These are phyloP conservation scores for Aricia agestis DNA, from an alignment of 1,140 invertebrate genomes.

Conservation along the genomic window DNA sequence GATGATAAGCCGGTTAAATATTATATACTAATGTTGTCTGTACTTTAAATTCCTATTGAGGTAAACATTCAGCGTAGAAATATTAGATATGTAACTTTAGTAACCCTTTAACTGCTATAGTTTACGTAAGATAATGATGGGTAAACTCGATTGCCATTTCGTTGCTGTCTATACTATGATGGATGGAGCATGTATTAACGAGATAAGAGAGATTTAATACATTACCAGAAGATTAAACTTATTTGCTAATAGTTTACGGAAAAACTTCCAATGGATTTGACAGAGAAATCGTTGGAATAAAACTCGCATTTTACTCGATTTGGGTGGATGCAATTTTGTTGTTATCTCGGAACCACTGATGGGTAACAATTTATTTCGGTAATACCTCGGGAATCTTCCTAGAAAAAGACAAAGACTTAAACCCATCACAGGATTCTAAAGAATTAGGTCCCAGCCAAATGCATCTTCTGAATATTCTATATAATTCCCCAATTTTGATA, in stretches of 20 bases:
- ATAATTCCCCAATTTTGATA: neutral
- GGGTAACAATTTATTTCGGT: neutral
- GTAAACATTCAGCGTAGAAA: neutral
- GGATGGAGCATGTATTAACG: too few species aligned
- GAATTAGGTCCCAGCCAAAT: too few species aligned
- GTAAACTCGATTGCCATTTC: too few species aligned
- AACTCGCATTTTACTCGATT: neutral
- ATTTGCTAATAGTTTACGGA: neutral
- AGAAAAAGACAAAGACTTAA: neutral
- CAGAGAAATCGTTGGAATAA: neutral
- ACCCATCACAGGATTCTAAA: too few species aligned
- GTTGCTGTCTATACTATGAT: too few species aligned
- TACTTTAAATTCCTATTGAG: neutral
- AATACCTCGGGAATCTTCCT: neutral
- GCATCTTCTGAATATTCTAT: neutral
- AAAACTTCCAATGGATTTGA: neutral
- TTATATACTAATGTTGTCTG: neutral
- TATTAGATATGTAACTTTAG: neutral
- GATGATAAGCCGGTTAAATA: slow-evolving; percentile 8
- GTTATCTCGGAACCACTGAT: neutral
- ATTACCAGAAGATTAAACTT: too few species aligned
- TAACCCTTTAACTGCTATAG: too few species aligned
- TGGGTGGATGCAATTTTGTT: neutral
- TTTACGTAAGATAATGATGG: too few species aligned
- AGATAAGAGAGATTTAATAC: too few species aligned